Conservation (phyloP, 2,113 vertebrate genomes). For the Myotis lucifugus region DNA sequence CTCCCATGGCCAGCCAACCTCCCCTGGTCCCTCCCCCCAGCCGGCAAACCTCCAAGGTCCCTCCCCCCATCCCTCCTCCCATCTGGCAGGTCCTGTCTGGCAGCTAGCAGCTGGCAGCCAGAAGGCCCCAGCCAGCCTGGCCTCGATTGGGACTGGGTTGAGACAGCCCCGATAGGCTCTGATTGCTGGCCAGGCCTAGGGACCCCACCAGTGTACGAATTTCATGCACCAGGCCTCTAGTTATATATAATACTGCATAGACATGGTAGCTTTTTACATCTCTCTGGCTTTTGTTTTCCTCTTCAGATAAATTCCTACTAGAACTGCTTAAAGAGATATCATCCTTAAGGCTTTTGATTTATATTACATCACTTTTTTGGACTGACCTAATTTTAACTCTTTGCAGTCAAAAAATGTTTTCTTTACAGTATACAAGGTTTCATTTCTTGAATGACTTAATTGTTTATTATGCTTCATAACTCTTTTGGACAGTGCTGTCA, state of each 20-base stretch:
- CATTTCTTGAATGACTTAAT: neutral
- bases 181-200: no score
- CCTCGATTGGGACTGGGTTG: no score
- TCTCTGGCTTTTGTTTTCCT: neutral
- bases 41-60: no score
- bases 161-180: no score
- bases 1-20: no score
- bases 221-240: no score
- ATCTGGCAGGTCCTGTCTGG: no score
- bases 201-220: no score
- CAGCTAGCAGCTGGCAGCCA: no score
- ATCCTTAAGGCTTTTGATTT: neutral
- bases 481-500: slow-evolving; percentile 21
- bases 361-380: neutral
- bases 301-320: neutral
- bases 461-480: slow-evolving; percentile 63
- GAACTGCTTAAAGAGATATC: neutral
- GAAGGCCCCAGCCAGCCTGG: no score
- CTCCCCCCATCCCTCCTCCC: no score
- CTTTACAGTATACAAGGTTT: slow-evolving; percentile 53
- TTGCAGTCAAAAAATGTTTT: slow-evolving; percentile 32
- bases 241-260: neutral
- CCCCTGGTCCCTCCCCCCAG: no score
- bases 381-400: neutral
- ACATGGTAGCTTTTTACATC: neutral